Evolutionary conservation across 2,888 invertebrate species (phyloP), one percentile per base, ranked within the genome.

Genomic region (Troides helena): DNA sequence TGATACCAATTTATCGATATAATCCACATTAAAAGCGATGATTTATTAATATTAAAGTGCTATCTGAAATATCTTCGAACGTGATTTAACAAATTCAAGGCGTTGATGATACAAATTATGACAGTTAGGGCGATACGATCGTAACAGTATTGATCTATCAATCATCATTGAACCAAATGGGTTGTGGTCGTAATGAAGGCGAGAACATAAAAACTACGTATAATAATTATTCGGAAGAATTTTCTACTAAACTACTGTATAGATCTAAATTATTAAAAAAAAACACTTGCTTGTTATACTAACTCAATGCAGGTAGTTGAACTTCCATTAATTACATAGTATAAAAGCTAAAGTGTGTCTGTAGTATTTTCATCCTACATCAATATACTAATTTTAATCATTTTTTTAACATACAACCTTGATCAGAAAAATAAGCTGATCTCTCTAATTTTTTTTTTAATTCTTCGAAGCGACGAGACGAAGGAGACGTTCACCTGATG

Each of bases 61-160:
- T 25, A 59, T 46, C 10, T 18, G 23, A 59, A 59, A n/a, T 23
- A n/a, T 21, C 21, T 18, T 57, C 57, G 57, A 57, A 57, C 57
- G 21, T 59, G 59, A 23, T 59, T 59, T 59, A 59, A 43, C 43
- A n/a, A 46, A 50, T 39, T 17, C 43, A 59, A 18, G 23, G 21
- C 43, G 62, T 25, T 53, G 59, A 57, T 57, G 60, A 64, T 70
- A 67, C 68, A 69, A 69, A 69, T 46, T 14, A 39, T 39, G 25
- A 64, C 53, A 70, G 65, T 25, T 63, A 60, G 57, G 67, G 59
- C 59, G 46, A 70, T 74, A 61, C 62, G 46, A 69, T 74, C 71
- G 71, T 72, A 74, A 69, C 71, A 71, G 74, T 72, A 73, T 75
- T 65, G 46, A 71, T 50, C 72, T 74, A 75, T 77, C 73, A 75